phyloP scores from a whole-genome alignment of 2,113 vertebrate species.

The Aspidoscelis tigris region DNA sequence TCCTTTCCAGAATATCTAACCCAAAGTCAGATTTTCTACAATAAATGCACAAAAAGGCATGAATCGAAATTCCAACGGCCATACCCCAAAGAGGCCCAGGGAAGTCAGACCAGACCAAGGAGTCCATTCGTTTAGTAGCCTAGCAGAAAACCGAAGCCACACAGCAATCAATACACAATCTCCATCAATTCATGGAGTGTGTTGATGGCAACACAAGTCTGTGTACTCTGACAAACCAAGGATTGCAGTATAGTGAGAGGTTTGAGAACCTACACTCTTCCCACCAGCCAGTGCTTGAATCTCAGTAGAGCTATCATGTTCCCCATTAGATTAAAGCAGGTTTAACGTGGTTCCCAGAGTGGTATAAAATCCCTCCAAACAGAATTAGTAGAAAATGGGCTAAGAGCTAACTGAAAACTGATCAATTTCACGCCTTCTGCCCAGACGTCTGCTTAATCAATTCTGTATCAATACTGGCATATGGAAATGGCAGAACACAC shows the following conservation, averaged over 20 bases:
- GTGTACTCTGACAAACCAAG: conserved; percentile 25
- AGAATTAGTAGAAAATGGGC: conserved; percentile 1
- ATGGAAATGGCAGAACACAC: neutral
- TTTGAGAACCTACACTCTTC: conserved; percentile 20
- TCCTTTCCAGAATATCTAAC: too few species aligned
- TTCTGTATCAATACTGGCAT: conserved; percentile 36
- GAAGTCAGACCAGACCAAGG: neutral
- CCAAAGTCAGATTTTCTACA: too few species aligned
- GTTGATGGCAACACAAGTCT: conserved; percentile 13
- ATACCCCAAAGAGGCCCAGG: neutral
- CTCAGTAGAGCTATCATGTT: conserved; percentile 41
- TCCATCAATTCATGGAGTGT: conserved; percentile 2
- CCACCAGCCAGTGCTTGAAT: conserved; percentile 40
- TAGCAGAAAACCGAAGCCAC: neutral
- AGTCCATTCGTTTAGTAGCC: neutral
- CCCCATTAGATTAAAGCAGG: conserved; percentile 20
- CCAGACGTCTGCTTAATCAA: conserved; percentile 23
- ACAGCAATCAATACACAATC: conserved; percentile 43
- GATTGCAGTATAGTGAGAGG: conserved; percentile 50
- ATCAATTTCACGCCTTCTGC: conserved; percentile 40
- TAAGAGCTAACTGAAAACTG: conserved; percentile 49
- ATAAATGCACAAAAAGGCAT: neutral
- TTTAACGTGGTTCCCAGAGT: conserved; percentile 17
- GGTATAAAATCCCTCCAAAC: conserved; percentile 37
- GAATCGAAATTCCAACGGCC: neutral